Conservation (phyloP, 2,113 vertebrate genomes). For the Otolemur garnettii region DNA sequence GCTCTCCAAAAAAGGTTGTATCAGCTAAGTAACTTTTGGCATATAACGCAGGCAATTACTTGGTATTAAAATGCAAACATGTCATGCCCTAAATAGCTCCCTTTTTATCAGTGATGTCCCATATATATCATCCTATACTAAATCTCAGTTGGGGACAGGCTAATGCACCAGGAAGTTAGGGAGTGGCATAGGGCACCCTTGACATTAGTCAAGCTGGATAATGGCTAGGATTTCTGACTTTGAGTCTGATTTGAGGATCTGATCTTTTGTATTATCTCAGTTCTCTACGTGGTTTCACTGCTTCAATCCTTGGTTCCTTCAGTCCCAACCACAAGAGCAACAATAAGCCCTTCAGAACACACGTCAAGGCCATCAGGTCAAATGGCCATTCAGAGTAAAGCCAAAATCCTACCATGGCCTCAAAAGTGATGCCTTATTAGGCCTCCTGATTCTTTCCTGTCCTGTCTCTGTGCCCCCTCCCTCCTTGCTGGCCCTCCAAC, state of each 20-base stretch:
- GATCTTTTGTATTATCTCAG: neutral
- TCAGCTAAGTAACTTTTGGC: neutral
- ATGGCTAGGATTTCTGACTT: no score
- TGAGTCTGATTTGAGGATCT: no score
- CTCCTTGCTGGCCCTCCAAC: neutral
- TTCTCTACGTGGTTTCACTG: neutral
- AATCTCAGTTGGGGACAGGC: no score
- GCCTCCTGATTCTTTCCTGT: neutral
- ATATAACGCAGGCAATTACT: neutral
- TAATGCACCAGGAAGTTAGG: neutral
- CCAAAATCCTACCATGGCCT: accelerated
- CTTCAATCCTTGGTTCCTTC: neutral
- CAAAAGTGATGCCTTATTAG: neutral
- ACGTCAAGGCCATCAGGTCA: neutral
- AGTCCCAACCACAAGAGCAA: neutral
- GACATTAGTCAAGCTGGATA: neutral
- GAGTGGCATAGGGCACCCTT: neutral
- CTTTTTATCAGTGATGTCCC: neutral
- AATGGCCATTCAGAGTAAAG: neutral
- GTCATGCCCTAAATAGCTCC: no score
- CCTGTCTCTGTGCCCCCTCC: no score
- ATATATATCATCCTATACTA: no score
- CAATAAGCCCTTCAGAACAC: accelerated
- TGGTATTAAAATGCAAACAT: neutral
- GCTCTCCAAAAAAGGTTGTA: neutral